Evolutionary conservation across 2,113 vertebrate species (phyloP).

Genomic region (Syrrhaptes paradoxus): DNA sequence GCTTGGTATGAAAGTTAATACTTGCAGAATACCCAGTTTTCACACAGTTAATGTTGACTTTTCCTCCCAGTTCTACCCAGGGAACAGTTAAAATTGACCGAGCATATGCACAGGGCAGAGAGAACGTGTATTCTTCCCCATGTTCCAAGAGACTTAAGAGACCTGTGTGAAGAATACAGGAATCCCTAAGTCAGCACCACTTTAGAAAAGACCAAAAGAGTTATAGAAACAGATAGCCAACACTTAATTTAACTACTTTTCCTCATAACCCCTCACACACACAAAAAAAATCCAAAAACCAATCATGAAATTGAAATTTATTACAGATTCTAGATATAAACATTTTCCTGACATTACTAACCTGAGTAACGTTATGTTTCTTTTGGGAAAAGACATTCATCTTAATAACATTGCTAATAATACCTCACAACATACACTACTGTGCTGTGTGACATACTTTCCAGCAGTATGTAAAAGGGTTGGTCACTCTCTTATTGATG

Average conservation of each 20-base stretch:
- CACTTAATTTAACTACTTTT: neutral
- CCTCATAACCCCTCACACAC: neutral
- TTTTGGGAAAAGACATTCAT: neutral
- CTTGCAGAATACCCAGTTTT: constrained; percentile 93
- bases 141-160: constrained; percentile 89
- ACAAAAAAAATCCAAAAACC: neutral
- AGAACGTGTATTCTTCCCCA: constrained; percentile 94
- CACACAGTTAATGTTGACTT: constrained; percentile 90
- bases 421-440: neutral
- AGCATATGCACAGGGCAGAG: constrained; percentile 92
- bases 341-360: neutral
- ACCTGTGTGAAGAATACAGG: constrained; percentile 74
- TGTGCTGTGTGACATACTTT: neutral
- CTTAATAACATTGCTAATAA: neutral
- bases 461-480: neutral
- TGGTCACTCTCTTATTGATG: neutral
- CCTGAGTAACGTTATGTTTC: neutral
- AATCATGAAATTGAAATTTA: neutral
- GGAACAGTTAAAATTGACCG: constrained; percentile 98
- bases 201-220: neutral
- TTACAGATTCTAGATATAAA: neutral
- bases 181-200: neutral
- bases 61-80: constrained; percentile 97
- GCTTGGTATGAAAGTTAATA: constrained; percentile 98
- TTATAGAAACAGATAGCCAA: neutral